phyloP scores from a whole-genome alignment of 2,888 invertebrate genomes.

The Rhabditophanes sp. region DNA sequence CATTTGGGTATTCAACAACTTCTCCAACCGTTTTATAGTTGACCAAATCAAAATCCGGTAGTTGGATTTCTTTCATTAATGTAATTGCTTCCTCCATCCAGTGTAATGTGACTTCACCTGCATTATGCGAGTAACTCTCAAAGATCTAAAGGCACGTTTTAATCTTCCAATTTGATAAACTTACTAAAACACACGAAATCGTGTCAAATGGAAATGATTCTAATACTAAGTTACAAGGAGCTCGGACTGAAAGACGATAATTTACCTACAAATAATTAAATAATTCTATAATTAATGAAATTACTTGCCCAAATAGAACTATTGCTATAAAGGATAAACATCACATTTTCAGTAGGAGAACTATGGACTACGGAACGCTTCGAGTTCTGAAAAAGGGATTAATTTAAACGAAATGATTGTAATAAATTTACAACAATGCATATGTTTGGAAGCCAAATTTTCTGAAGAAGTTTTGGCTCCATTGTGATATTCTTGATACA shows the following conservation, averaged over 20 bases:
- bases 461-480: conserved; percentile 29
- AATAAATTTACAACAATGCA: too few species aligned
- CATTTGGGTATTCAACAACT: conserved; percentile 33
- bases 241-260: conserved; percentile 40
- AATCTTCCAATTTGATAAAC: conserved; percentile 8
- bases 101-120: conserved; percentile 37
- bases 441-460: conserved; percentile 44
- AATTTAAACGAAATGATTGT: conserved; percentile 3
- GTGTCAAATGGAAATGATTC: conserved; percentile 42
- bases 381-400: conserved; percentile 9
- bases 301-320: conserved; percentile 10
- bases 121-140: conserved; percentile 42
- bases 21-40: conserved; percentile 28
- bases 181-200: conserved; percentile 5
- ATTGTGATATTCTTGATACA: conserved; percentile 41
- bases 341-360: conserved; percentile 43
- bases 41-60: conserved; percentile 43
- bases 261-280: conserved; percentile 32
- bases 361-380: conserved; percentile 37
- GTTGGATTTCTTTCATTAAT: conserved; percentile 38
- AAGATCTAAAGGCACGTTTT: conserved; percentile 36
- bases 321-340: conserved; percentile 34
- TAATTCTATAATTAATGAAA: conserved; percentile 1
- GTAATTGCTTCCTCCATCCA: conserved; percentile 44
- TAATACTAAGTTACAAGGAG: conserved; percentile 39